phyloP scores from a whole-genome alignment of 2,888 invertebrate species.

The Calameuta idolon region DNA sequence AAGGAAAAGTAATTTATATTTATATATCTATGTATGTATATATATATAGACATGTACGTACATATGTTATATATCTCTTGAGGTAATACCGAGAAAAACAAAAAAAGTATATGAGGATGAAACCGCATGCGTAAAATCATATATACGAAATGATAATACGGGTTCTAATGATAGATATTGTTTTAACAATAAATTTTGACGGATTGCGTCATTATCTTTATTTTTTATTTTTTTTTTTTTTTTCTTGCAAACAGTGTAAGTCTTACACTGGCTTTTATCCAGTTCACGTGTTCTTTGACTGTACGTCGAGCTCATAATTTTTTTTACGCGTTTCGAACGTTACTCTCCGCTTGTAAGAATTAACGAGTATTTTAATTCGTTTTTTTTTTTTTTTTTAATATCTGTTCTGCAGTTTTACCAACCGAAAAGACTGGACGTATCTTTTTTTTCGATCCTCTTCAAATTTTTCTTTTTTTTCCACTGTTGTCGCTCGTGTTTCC shows the following conservation, averaged over 20 bases:
- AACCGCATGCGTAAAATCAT: too few relatives aligned
- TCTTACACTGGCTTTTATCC: not conserved
- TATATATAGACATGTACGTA: constrained; percentile 9
- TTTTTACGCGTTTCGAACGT: not conserved
- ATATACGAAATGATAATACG: not conserved
- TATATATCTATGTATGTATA: constrained; percentile 32
- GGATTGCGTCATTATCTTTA: too few relatives aligned
- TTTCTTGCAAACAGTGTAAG: too few relatives aligned
- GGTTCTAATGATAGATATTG: constrained; percentile 13
- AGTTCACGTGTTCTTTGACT: not conserved
- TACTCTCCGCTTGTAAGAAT: not conserved
- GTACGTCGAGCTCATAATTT: not conserved
- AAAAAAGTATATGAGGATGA: too few relatives aligned
- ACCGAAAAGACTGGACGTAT: too few relatives aligned
- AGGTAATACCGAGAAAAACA: not conserved
- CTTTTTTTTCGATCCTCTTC: too few relatives aligned
- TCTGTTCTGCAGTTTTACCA: too few relatives aligned
- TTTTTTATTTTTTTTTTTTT: too few relatives aligned
- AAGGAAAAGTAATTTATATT: constrained; percentile 48
- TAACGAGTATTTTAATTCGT: too few relatives aligned
- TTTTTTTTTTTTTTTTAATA: too few relatives aligned
- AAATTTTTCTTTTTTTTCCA: too few relatives aligned
- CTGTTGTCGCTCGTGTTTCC: too few relatives aligned
- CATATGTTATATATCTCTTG: constrained; percentile 8
- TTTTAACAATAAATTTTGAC: not conserved